Evolutionary conservation across 2,888 invertebrate genomes (phyloP), one percentile per base, ranked within the genome.

Genomic region (Ctena decussata): DNA sequence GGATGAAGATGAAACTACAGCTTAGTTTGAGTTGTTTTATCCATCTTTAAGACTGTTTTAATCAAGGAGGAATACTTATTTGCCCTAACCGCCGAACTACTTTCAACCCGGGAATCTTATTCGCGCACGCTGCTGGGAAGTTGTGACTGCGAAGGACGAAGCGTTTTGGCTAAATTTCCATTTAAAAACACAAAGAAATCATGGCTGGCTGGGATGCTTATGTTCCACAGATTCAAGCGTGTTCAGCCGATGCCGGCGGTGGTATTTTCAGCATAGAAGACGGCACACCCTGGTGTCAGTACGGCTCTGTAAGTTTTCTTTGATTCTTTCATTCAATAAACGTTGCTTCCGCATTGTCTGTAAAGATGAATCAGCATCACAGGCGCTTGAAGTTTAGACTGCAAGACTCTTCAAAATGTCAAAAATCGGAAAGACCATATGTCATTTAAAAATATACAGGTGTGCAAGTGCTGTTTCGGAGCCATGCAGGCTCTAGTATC

Each of bases 141-240:
- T 53, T 53, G 53, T 30, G 60, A 27, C 27, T 6, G 60, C 60
- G 30, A 60, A 60, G 30, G 60, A 27, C 24, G 30, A 53, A n/a
- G 24, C n/a, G 6, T 53, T 30, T 60, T 6, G 3, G 1, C 11
- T 27, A 60, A 30, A 30, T 11, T 60, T 30, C 6, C 5, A 27
- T 30, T n/a, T 53, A n/a, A 53, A 53, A 53, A 18, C 24, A 11
- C 27, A 11, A 30, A 6, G 21, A 27, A 60, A 60, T 5, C 5
- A 60, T 60, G 60, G 21, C 73, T 82, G 82, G 73, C 74, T 82
- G 82, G 82, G 24, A 70, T 32, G 70, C 21, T 30, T 82, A 77
- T 53, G 27, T 32, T 35, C 37, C 73, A 0, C 65, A n/a, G n/a
- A 78, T 82, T 44, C 35, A 77, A 49, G 60, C 1, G 0, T 65